A percentile compares a stretch with the other conserved stretches of the same genome.
These are phyloP conservation scores for Cheilosia urbana DNA, from an alignment of 2,888 invertebrate species.

Conservation along the genomic window DNA sequence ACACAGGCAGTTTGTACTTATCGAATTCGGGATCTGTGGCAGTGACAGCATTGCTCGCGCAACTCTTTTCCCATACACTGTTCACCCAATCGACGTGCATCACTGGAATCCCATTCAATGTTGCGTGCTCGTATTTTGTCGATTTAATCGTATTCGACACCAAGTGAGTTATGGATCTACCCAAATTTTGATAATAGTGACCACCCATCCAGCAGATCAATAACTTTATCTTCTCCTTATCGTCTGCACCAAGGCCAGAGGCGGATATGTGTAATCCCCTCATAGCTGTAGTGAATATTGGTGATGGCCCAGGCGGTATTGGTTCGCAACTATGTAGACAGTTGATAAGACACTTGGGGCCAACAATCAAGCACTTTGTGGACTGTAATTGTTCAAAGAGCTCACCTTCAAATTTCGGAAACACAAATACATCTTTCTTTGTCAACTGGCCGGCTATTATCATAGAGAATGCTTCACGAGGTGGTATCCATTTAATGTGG, in stretches of 20 bases:
- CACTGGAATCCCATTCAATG: conserved; percentile 86
- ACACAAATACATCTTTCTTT: conserved; percentile 90
- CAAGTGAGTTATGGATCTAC: conserved; percentile 90
- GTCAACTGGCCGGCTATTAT: conserved; percentile 85
- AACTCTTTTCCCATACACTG: conserved; percentile 91
- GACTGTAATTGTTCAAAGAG: conserved; percentile 87
- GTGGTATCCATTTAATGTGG: conserved; percentile 86
- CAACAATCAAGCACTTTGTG: conserved; percentile 90
- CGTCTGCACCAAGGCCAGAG: conserved; percentile 85
- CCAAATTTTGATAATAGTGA: conserved; percentile 87
- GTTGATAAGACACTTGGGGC: conserved; percentile 91
- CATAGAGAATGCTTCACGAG: conserved; percentile 85
- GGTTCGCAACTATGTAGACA: conserved; percentile 89
- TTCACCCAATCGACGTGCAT: conserved; percentile 92
- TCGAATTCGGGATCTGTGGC: conserved; percentile 88
- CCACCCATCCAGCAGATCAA: conserved; percentile 92
- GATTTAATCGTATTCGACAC: conserved; percentile 91
- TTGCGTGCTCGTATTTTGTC: conserved; percentile 88
- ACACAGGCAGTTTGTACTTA: conserved; percentile 87
- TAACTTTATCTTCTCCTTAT: conserved; percentile 86
- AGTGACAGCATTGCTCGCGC: conserved; percentile 85
- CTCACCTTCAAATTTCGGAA: conserved; percentile 90
- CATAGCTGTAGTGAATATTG: conserved; percentile 94
- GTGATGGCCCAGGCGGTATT: conserved; percentile 90
- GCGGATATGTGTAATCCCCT: conserved; percentile 88